phyloP scores from a whole-genome alignment of 2,113 vertebrate genomes.

The Ornithorhynchus anatinus region DNA sequence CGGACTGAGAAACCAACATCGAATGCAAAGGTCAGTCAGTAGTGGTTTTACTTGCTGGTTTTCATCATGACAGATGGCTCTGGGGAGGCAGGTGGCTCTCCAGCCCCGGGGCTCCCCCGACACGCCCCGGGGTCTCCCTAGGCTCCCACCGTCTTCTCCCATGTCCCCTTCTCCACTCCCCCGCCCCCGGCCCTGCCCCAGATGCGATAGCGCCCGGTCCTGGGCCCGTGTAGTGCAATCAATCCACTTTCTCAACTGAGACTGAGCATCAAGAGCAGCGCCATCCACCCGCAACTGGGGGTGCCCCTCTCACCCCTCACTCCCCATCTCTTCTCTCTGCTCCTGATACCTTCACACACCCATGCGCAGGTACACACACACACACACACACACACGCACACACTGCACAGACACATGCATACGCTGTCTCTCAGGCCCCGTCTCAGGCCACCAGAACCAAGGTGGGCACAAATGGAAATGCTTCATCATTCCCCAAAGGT shows the following conservation, averaged over 20 bases:
- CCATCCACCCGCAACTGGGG: conserved; percentile 41
- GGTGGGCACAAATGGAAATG: conserved; percentile 36
- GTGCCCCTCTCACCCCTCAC: conserved; percentile 1
- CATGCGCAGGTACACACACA: no score
- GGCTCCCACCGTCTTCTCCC: no score
- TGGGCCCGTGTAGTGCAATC: conserved; percentile 69
- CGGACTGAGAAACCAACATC: conserved; percentile 50
- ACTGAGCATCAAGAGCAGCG: conserved; percentile 37
- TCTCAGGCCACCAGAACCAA: conserved; percentile 38
- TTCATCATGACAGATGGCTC: conserved; percentile 39
- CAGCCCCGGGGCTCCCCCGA: no score
- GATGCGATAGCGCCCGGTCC: conserved; percentile 64
- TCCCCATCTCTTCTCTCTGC: not conserved
- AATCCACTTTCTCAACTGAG: conserved; percentile 41
- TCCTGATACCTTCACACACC: no score
- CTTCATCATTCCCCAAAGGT: conserved; percentile 16
- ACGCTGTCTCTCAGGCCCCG: conserved; percentile 33
- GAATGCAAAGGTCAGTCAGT: conserved; percentile 71
- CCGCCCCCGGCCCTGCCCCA: conserved; percentile 57
- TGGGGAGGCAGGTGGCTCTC: no score
- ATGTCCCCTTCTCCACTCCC: no score
- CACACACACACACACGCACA: no score
- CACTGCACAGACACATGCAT: no score
- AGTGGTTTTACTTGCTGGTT: conserved; percentile 70
- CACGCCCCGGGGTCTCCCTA: no score